phyloP scores from a whole-genome alignment of 2,888 invertebrate species.

The Agonopterix subpropinquella region DNA sequence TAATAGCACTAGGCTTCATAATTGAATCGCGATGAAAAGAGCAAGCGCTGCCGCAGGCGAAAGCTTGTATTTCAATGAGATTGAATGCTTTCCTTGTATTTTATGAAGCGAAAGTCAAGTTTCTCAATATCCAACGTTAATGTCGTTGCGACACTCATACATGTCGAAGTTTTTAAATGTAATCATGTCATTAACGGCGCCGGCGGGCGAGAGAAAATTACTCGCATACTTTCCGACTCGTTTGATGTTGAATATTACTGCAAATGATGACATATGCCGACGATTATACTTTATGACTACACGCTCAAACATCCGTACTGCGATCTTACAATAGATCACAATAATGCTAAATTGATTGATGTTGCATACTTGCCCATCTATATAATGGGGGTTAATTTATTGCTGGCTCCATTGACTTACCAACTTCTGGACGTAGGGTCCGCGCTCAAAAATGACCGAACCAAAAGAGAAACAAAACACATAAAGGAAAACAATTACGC shows the following conservation, averaged over 20 bases:
- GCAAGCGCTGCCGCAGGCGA: not conserved
- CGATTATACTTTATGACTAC: slow-evolving; percentile 5
- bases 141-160: slow-evolving; percentile 26
- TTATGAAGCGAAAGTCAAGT: slow-evolving; percentile 26
- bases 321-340: slow-evolving; percentile 26
- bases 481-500: too few relatives aligned
- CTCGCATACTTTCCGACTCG: slow-evolving; percentile 4
- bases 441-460: too few relatives aligned
- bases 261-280: slow-evolving; percentile 6
- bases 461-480: too few relatives aligned
- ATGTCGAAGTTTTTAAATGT: slow-evolving; percentile 28
- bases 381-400: slow-evolving; percentile 13
- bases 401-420: not conserved
- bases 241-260: slow-evolving; percentile 7
- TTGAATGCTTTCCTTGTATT: slow-evolving; percentile 2
- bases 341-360: slow-evolving; percentile 32
- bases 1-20: not conserved
- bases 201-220: slow-evolving; percentile 13
- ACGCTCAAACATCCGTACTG: slow-evolving; percentile 1
- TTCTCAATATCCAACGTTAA: slow-evolving; percentile 20
- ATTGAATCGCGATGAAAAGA: not conserved
- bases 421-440: too few relatives aligned
- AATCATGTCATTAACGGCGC: slow-evolving; percentile 26
- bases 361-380: slow-evolving; percentile 18
- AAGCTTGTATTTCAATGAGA: slow-evolving; percentile 2